Evolutionary conservation across 2,888 invertebrate species (phyloP).

Genomic region (Hypena proboscidalis): DNA sequence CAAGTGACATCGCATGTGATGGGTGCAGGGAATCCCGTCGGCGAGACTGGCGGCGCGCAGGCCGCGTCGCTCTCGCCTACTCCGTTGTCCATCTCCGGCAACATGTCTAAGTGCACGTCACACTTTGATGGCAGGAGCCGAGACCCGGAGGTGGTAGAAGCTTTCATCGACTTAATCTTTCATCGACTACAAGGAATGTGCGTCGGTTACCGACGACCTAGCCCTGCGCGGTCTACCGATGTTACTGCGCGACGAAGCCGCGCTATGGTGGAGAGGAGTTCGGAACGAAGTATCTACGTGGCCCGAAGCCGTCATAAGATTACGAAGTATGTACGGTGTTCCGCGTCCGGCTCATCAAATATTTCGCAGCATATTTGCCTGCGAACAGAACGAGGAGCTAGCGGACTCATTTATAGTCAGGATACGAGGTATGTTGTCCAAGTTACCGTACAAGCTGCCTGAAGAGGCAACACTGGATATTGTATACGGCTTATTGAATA

Average conservation of each 20-base stretch:
- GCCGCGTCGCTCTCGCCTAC: no score
- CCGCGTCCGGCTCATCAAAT: slow-evolving; percentile 2
- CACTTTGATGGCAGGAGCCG: slow-evolving; percentile 15
- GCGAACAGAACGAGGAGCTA: slow-evolving; percentile 8
- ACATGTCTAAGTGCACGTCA: slow-evolving; percentile 22
- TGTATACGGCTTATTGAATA: slow-evolving; percentile 14
- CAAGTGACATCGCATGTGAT: slow-evolving; percentile 17
- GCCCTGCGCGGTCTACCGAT: slow-evolving; percentile 31
- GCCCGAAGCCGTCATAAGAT: background rate
- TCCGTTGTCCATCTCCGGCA: background rate
- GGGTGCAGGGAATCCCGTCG: background rate
- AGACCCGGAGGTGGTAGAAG: slow-evolving; percentile 20
- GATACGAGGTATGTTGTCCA: no score
- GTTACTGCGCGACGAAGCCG: slow-evolving; percentile 30
- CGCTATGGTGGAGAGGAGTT: slow-evolving; percentile 31
- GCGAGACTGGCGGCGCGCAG: background rate
- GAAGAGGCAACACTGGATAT: slow-evolving; percentile 11
- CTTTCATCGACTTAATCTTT: slow-evolving; percentile 33
- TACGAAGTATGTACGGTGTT: slow-evolving; percentile 20
- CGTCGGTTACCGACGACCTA: slow-evolving; percentile 23
- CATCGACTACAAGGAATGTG: slow-evolving; percentile 29
- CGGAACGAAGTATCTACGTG: background rate
- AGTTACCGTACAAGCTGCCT: slow-evolving; percentile 4
- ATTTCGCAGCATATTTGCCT: slow-evolving; percentile 11
- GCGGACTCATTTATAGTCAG: no score